phyloP scores from a whole-genome alignment of 2,888 invertebrate genomes.

The Chymomyza fuscimana region DNA sequence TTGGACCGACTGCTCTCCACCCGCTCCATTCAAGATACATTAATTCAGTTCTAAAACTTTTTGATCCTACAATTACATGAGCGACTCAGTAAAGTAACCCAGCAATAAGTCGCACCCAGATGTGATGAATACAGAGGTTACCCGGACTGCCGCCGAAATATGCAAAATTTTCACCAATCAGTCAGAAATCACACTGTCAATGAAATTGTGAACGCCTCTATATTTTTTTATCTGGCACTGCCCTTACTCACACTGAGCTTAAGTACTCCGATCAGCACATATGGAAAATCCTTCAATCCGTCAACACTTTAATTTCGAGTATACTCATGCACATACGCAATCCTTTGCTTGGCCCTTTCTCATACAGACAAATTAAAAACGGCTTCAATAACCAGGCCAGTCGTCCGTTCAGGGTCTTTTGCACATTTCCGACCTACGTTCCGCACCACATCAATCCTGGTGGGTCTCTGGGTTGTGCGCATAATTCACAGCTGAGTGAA shows the following conservation, averaged over 20 bases:
- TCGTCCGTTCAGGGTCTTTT: slow-evolving; percentile 15
- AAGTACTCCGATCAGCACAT: neutral
- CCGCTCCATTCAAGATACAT: too few species aligned
- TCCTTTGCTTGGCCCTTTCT: slow-evolving; percentile 1
- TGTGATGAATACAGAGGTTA: too few species aligned
- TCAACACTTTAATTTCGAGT: neutral
- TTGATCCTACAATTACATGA: too few species aligned
- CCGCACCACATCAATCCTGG: slow-evolving; percentile 33
- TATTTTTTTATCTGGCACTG: too few species aligned
- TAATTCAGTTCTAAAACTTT: too few species aligned
- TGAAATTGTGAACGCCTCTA: too few species aligned
- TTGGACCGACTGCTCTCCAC: too few species aligned
- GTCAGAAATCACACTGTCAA: too few species aligned
- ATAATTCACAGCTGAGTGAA: slow-evolving; percentile 78
- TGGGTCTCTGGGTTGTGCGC: slow-evolving; percentile 72
- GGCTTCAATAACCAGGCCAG: neutral
- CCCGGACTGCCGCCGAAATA: too few species aligned
- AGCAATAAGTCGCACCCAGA: too few species aligned
- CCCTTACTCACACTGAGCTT: neutral
- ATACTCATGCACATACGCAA: neutral
- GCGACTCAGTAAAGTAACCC: too few species aligned
- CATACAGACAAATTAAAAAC: slow-evolving; percentile 1
- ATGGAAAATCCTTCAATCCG: neutral
- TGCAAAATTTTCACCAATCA: too few species aligned
- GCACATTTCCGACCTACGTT: neutral